phyloP scores from a whole-genome alignment of 1,140 invertebrate genomes.

The fruit fly (Drosophila melanogaster) region DNA sequence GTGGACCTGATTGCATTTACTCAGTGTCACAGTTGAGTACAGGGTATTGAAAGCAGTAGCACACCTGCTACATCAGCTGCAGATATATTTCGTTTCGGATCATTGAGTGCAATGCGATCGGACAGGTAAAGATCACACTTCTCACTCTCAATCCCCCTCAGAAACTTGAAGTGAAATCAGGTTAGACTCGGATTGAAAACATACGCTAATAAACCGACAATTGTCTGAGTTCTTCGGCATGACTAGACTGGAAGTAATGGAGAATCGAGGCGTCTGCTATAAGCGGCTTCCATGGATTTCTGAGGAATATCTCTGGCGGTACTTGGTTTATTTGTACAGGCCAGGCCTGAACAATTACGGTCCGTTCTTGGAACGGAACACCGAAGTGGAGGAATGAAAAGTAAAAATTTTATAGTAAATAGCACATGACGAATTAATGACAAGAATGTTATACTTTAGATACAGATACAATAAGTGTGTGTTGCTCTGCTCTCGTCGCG shows the following conservation, averaged over 20 bases:
- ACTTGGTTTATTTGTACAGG: slow-evolving; percentile 14
- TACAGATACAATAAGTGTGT: slow-evolving; percentile 18
- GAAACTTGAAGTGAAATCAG: slow-evolving; percentile 62
- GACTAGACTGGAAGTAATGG: slow-evolving; percentile 52
- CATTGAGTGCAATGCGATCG: slow-evolving; percentile 39
- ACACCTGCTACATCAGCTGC: slow-evolving; percentile 4
- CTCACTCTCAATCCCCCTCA: slow-evolving; percentile 3
- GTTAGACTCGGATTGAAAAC: slow-evolving; percentile 67
- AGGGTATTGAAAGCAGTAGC: slow-evolving; percentile 24
- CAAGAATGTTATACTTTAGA: slow-evolving; percentile 52
- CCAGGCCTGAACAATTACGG: slow-evolving; percentile 50
- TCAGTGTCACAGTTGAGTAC: neutral
- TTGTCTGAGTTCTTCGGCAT: slow-evolving; percentile 44
- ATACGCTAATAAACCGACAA: slow-evolving; percentile 69
- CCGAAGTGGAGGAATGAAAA: slow-evolving; percentile 54
- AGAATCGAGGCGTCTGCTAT: slow-evolving; percentile 26
- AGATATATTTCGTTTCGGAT: slow-evolving; percentile 23
- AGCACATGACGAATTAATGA: slow-evolving; percentile 72
- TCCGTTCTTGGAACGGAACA: slow-evolving; percentile 72
- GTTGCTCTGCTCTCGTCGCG: slow-evolving; percentile 3
- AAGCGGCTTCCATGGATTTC: slow-evolving; percentile 64
- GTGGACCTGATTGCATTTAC: neutral
- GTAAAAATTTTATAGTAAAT: slow-evolving; percentile 68
- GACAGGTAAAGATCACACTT: slow-evolving; percentile 23
- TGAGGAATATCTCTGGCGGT: slow-evolving; percentile 24